phyloP scores from a whole-genome alignment of 2,113 vertebrate species.

The Cyprinodon variegatus region DNA sequence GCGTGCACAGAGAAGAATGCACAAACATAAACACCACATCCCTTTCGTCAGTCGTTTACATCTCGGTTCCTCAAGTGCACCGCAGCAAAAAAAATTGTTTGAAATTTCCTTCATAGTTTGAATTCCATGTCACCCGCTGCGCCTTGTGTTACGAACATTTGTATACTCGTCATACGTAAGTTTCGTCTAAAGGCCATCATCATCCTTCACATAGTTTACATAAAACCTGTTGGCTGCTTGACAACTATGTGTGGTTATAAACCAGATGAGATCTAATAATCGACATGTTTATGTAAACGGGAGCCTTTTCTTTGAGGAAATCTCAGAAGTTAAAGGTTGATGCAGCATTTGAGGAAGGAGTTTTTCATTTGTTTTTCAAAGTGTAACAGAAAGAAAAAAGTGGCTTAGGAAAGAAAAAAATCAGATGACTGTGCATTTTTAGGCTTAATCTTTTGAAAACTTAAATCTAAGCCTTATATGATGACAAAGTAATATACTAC shows the following conservation, averaged over 20 bases:
- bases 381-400: not conserved
- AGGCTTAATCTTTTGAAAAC: not conserved
- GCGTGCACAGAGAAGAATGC: not conserved
- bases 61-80: slow-evolving; percentile 1
- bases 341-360: not conserved
- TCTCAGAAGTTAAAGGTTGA: not conserved
- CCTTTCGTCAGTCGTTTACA: slow-evolving; percentile 32
- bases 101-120: slow-evolving; percentile 19
- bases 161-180: slow-evolving; percentile 4
- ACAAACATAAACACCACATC: slow-evolving; percentile 10
- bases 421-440: not conserved
- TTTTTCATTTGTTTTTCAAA: not conserved
- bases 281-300: not conserved
- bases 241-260: slow-evolving; percentile 3
- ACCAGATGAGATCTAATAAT: not conserved
- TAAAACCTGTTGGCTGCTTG: slow-evolving; percentile 4
- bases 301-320: not conserved
- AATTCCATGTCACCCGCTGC: slow-evolving; percentile 14
- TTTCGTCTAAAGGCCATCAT: slow-evolving; percentile 14
- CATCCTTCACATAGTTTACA: slow-evolving; percentile 18
- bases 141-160: slow-evolving; percentile 17
- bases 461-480: not conserved
- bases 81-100: not conserved
- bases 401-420: no score
- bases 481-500: not conserved